These are phyloP conservation scores for Coranthus polyacanthus DNA, from an alignment of 2,797 vertebrate genomes.

Conservation along the genomic window DNA sequence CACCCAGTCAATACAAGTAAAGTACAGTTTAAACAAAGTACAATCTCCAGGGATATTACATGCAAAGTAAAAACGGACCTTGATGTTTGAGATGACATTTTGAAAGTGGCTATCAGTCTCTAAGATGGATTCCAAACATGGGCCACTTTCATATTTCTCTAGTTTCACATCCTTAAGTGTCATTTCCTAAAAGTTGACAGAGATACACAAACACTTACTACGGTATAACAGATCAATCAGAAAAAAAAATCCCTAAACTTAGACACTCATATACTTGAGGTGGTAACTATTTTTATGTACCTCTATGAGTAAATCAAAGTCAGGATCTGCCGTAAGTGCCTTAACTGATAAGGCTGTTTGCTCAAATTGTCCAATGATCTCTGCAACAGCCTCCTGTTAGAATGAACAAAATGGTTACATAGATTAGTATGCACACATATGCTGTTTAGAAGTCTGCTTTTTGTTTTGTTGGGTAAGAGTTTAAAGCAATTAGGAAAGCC, in stretches of 20 bases:
- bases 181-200: slow-evolving; percentile 60
- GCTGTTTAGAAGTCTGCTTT: too few species aligned
- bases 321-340: slow-evolving; percentile 81
- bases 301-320: slow-evolving; percentile 82
- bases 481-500: too few species aligned
- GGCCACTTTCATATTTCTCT: slow-evolving; percentile 80
- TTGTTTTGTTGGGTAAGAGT: too few species aligned
- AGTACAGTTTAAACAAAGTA: neutral
- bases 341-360: slow-evolving; percentile 83
- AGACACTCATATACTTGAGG: neutral
- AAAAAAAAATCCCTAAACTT: neutral
- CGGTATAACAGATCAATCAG: neutral
- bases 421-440: neutral
- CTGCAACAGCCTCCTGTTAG: slow-evolving; percentile 79
- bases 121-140: slow-evolving; percentile 83
- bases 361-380: slow-evolving; percentile 83
- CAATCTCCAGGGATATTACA: neutral
- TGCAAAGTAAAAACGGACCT: slow-evolving; percentile 73
- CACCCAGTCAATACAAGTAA: neutral
- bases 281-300: neutral
- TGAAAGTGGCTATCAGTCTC: slow-evolving; percentile 85
- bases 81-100: slow-evolving; percentile 79
- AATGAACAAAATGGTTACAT: neutral
- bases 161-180: too few species aligned
- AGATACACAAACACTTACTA: slow-evolving; percentile 32